Evolutionary conservation across 2,888 invertebrate genomes (phyloP).

Genomic region (Drosophila niveifrons): DNA sequence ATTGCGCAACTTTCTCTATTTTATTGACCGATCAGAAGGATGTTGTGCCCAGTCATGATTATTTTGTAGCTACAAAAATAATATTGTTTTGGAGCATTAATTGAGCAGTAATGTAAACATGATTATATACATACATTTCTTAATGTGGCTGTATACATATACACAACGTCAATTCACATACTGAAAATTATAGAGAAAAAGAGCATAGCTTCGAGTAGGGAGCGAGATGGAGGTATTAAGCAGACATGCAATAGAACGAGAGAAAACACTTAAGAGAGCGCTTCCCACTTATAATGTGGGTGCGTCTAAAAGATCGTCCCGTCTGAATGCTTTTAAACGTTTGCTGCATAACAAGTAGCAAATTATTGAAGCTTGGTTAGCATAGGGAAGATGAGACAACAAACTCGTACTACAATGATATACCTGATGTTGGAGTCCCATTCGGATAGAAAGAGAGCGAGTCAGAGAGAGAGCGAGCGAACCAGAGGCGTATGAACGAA

Average conservation of each 20-base stretch:
- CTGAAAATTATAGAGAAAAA: slow-evolving; percentile 9
- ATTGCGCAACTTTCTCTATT: slow-evolving; percentile 11
- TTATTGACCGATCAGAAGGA: slow-evolving; percentile 27
- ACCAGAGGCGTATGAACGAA: neutral
- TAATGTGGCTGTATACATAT: neutral
- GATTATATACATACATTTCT: neutral
- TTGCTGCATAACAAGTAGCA: slow-evolving; percentile 66
- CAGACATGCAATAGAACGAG: neutral
- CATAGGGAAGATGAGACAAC: slow-evolving; percentile 14
- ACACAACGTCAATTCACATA: neutral
- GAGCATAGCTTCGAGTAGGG: slow-evolving; percentile 13
- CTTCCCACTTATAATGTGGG: slow-evolving; percentile 50
- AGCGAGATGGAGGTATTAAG: slow-evolving; percentile 5
- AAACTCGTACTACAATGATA: slow-evolving; percentile 5
- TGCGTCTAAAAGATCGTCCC: slow-evolving; percentile 60
- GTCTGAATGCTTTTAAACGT: slow-evolving; percentile 42
- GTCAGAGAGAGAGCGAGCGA: slow-evolving; percentile 6
- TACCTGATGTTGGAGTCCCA: slow-evolving; percentile 38
- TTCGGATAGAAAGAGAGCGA: slow-evolving; percentile 10
- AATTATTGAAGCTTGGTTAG: slow-evolving; percentile 39
- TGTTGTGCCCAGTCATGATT: slow-evolving; percentile 43
- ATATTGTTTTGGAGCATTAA: slow-evolving; percentile 57
- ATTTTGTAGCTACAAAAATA: slow-evolving; percentile 42
- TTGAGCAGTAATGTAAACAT: slow-evolving; percentile 44
- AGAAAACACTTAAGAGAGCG: slow-evolving; percentile 38